Base-by-base conservation (phyloP, 1,140 invertebrate genomes). In the Leptinotarsa lineolata region DNA sequence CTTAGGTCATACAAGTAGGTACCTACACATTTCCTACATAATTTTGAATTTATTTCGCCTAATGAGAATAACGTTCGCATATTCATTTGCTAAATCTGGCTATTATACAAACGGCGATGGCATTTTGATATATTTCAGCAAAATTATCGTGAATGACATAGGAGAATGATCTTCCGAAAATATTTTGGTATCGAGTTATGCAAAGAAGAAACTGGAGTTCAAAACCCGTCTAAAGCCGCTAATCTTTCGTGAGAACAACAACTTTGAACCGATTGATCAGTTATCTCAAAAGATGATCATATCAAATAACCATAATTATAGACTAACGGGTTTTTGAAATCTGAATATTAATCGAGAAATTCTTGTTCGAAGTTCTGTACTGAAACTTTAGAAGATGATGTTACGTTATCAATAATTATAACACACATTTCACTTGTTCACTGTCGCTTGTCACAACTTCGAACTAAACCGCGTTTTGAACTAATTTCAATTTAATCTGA, bases 11-110 rank as follows among this genome's bases (percentile, higher is more conserved):
- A 54, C 48, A 54, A 54, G 48, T 54, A n/a, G n/a, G n/a, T n/a
- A n/a, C n/a, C n/a, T n/a, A 54, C 48, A 64, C 24, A 64, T 64
- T 64, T 64, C 61, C 61, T 64, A 64, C 24, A 64, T 64, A 22
- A 30, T 30, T 64, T 64, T 64, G 61, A 64, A 64, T 64, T 22
- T 8, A 64, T 64, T 64, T 64, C 61, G 21, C 18, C 24, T 64
- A 64, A 30, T 16, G 24, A 64, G 20, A 21, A 54, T 54, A 54
- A 16, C 48, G 48, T 54, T 54, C 16, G 48, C 48, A 54, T 54
- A 54, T 54, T 54, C 48, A 54, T 54, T n/a, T 15, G 48, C 48
- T 54, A n/a, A 54, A 54, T 16, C 1, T 54, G 48, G 15, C 48
- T n/a, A n/a, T 54, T 54, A 54, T 54, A 54, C 48, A 39, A 39